phyloP scores from a whole-genome alignment of 1,140 invertebrate genomes.

The Chlorops oryzae region DNA sequence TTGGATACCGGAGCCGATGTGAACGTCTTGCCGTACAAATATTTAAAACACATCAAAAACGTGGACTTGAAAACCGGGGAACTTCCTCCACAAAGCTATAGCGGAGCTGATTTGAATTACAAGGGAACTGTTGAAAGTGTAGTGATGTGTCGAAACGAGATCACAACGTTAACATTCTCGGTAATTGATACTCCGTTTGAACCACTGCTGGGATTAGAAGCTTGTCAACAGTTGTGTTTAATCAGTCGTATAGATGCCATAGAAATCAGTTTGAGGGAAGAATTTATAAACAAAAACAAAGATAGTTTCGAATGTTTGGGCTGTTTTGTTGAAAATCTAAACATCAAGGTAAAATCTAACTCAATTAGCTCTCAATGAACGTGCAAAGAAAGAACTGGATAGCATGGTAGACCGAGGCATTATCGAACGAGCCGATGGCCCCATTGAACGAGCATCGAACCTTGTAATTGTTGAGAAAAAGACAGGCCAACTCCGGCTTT shows the following conservation, averaged over 20 bases:
- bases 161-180: background rate
- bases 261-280: too few relatives aligned
- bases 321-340: constrained; percentile 4
- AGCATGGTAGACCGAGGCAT: background rate
- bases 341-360: background rate
- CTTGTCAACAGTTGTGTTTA: too few relatives aligned
- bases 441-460: background rate
- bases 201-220: too few relatives aligned
- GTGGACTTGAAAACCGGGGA: too few relatives aligned
- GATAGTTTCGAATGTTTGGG: background rate
- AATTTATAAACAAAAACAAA: too few relatives aligned
- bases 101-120: too few relatives aligned
- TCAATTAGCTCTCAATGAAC: background rate
- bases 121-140: background rate
- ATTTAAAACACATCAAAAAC: too few relatives aligned
- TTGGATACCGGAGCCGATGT: too few relatives aligned
- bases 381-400: background rate
- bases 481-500: too few relatives aligned
- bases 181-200: background rate
- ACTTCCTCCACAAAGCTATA: too few relatives aligned
- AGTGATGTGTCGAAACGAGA: constrained; percentile 1
- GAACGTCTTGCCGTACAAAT: too few relatives aligned
- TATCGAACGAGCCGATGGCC: background rate
- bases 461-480: background rate
- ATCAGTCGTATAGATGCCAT: too few relatives aligned